Evolutionary conservation across 2,888 invertebrate species (phyloP).

Genomic region (Resseliella maxima): DNA sequence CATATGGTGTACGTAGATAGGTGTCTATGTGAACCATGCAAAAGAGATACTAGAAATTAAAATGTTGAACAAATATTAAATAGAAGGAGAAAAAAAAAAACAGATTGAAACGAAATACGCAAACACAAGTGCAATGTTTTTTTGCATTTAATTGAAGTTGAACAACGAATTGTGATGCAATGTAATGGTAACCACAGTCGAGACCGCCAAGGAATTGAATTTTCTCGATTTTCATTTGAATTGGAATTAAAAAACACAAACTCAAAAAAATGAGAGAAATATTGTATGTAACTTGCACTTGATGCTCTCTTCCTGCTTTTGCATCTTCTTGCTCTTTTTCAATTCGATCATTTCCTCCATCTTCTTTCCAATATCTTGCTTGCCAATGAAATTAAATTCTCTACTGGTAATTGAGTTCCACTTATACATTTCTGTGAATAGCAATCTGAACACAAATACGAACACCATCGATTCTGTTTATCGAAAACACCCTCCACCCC

Average conservation of each 20-base stretch:
- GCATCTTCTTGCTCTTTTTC: too few relatives aligned
- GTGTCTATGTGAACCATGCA: too few relatives aligned
- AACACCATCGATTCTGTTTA: not conserved
- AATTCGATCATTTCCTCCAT: not conserved
- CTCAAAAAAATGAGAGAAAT: not conserved
- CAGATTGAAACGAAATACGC: not conserved
- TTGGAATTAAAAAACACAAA: slow-evolving; percentile 10
- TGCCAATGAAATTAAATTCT: slow-evolving; percentile 5
- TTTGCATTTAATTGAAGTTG: slow-evolving; percentile 5
- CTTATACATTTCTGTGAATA: not conserved
- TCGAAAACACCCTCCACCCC: not conserved
- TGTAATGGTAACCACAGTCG: slow-evolving; percentile 10
- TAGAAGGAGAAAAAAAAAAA: not conserved
- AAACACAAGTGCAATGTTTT: not conserved
- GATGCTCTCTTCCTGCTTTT: not conserved
- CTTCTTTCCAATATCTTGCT: too few relatives aligned
- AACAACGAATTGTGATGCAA: slow-evolving; percentile 27
- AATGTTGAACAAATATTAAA: not conserved
- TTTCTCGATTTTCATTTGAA: slow-evolving; percentile 20
- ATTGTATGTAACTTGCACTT: not conserved
- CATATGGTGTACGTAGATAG: too few relatives aligned
- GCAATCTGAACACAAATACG: not conserved
- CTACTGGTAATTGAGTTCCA: slow-evolving; percentile 2
- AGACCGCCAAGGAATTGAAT: slow-evolving; percentile 16
- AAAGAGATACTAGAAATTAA: too few relatives aligned